Evolutionary conservation across 2,113 vertebrate species (phyloP).

Genomic region (Chlorocebus sabaeus): DNA sequence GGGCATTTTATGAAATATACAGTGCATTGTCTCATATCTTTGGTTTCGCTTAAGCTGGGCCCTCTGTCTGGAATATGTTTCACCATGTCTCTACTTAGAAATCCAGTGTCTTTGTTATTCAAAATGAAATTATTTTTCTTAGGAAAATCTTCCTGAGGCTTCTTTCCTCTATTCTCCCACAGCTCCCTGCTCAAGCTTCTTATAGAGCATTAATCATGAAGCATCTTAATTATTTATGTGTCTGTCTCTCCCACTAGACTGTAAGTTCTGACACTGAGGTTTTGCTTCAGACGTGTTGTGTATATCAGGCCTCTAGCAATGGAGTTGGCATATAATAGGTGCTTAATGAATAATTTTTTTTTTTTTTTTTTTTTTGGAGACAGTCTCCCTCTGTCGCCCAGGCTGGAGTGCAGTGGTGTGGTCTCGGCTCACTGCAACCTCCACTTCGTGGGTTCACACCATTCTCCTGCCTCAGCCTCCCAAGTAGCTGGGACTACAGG

Average conservation of each 20-base stretch:
- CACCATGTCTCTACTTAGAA: neutral
- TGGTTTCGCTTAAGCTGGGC: neutral
- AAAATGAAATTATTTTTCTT: neutral
- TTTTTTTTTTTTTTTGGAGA: no score
- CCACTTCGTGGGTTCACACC: no score
- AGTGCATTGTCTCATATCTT: neutral
- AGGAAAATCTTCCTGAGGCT: neutral
- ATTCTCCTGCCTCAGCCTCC: no score
- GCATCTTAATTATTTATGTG: neutral
- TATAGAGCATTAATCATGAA: neutral
- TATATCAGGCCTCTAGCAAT: neutral
- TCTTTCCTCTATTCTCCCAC: neutral
- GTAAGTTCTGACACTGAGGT: neutral
- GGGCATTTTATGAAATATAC: neutral
- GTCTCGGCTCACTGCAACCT: no score
- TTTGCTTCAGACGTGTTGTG: neutral
- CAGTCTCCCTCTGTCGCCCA: no score
- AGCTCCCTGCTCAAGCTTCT: neutral
- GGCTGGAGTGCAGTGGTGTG: no score
- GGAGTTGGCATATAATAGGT: neutral
- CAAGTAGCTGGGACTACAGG: no score
- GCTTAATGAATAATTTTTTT: neutral
- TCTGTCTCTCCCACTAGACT: neutral
- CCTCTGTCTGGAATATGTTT: conserved; percentile 8
- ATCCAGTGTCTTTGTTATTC: neutral